Conservation (phyloP, 2,888 invertebrate species). For the Mimachlamys varia region DNA sequence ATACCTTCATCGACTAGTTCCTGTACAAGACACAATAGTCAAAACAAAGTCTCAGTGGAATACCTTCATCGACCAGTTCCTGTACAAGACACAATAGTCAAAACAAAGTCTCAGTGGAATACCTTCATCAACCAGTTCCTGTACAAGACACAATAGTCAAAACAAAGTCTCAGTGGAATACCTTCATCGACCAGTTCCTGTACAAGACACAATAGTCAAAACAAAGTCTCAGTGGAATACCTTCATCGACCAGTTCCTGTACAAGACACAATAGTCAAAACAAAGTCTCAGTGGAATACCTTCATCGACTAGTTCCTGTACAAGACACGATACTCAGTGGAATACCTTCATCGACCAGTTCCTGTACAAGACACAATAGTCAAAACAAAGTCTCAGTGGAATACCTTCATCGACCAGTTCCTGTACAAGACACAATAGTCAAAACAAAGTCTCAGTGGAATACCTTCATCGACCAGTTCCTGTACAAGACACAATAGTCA, state of each 20-base stretch:
- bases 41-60: constrained; percentile 76
- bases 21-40: constrained; percentile 58
- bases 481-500: constrained; percentile 51
- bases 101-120: constrained; percentile 77
- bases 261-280: constrained; percentile 26
- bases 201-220: constrained; percentile 25
- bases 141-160: constrained; percentile 38
- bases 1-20: constrained; percentile 78
- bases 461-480: constrained; percentile 78
- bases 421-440: constrained; percentile 58
- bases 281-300: constrained; percentile 77
- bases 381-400: constrained; percentile 75
- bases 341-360: constrained; percentile 78
- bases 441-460: constrained; percentile 76
- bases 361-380: constrained; percentile 59
- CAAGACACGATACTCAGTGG: constrained; percentile 62
- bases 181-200: constrained; percentile 78
- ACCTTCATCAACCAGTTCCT: constrained; percentile 78
- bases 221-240: constrained; percentile 77
- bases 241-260: constrained; percentile 77
- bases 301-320: constrained; percentile 76
- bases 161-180: constrained; percentile 76
- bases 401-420: constrained; percentile 78
- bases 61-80: constrained; percentile 78
- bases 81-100: constrained; percentile 52